Evolutionary conservation across 2,797 vertebrate genomes (phyloP).

Genomic region (Leptoclinus maculatus): DNA sequence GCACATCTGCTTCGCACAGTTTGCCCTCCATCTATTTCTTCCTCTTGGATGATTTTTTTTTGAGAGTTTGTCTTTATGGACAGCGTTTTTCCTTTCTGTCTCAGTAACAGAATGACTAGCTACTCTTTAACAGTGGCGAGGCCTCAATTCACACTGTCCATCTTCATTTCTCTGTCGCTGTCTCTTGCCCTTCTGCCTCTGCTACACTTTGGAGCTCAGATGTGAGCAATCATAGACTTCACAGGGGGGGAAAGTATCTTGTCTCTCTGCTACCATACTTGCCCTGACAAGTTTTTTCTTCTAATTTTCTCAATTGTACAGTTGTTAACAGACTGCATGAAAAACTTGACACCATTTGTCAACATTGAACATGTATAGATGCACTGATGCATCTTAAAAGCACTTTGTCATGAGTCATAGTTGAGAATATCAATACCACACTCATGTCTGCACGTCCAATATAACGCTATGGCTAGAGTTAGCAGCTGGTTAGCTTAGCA

Average conservation of each 20-base stretch:
- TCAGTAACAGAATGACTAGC: constrained; percentile 28
- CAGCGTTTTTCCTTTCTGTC: constrained; percentile 4
- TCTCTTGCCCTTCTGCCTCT: neutral
- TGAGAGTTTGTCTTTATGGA: neutral
- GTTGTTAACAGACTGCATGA: neutral
- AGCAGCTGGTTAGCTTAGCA: neutral
- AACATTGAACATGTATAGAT: too few relatives aligned
- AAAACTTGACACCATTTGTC: neutral
- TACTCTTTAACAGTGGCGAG: constrained; percentile 14
- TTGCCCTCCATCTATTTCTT: constrained; percentile 29
- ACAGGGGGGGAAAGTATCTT: neutral
- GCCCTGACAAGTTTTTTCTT: neutral
- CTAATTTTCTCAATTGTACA: neutral
- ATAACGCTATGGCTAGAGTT: neutral
- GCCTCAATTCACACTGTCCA: constrained; percentile 38
- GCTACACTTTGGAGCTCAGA: neutral
- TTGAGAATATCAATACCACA: neutral
- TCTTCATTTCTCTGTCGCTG: constrained; percentile 26
- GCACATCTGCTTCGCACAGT: constrained; percentile 58
- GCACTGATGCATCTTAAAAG: neutral
- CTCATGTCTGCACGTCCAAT: neutral
- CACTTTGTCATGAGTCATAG: neutral
- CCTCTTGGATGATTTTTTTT: neutral
- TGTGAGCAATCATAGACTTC: neutral
- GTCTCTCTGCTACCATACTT: neutral